These are phyloP conservation scores for Meliscaeva auricollis DNA, from an alignment of 2,888 invertebrate genomes.

Conservation along the genomic window DNA sequence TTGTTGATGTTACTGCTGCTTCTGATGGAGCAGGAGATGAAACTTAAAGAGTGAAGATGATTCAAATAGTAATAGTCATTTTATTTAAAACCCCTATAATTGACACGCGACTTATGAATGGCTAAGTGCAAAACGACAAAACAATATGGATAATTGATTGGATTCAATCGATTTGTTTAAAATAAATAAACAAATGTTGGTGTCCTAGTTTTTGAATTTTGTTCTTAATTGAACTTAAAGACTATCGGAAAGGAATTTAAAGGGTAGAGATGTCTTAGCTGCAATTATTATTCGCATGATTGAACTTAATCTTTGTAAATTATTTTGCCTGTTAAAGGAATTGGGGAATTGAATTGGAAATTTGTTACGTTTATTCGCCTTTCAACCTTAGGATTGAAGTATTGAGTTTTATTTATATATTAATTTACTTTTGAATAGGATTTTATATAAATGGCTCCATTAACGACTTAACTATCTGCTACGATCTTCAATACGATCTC, in stretches of 20 bases:
- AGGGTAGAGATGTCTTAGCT: background rate
- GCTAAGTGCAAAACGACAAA: background rate
- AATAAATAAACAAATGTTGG: background rate
- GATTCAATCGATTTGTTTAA: conserved; percentile 66
- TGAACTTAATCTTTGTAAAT: background rate
- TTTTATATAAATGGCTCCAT: too few species aligned
- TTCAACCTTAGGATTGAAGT: too few species aligned
- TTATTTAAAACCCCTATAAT: conserved; percentile 28
- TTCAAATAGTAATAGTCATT: background rate
- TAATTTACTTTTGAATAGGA: too few species aligned
- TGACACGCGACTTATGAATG: conserved; percentile 28
- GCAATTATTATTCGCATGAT: background rate
- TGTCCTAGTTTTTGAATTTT: conserved; percentile 22
- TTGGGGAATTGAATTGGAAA: too few species aligned
- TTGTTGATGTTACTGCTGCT: background rate
- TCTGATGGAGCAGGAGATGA: background rate
- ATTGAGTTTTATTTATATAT: too few species aligned
- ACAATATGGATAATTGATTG: conserved; percentile 42
- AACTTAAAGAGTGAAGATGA: background rate
- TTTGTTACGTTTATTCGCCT: too few species aligned
- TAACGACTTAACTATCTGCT: too few species aligned
- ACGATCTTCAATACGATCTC: too few species aligned
- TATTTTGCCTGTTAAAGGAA: too few species aligned
- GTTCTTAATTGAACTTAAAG: conserved; percentile 12
- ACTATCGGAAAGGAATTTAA: background rate